Percentiles rank a stretch among this genome's conserved stretches.
Conservation (phyloP, 1,140 invertebrate species). For the Drosophila ohnishii region DNA sequence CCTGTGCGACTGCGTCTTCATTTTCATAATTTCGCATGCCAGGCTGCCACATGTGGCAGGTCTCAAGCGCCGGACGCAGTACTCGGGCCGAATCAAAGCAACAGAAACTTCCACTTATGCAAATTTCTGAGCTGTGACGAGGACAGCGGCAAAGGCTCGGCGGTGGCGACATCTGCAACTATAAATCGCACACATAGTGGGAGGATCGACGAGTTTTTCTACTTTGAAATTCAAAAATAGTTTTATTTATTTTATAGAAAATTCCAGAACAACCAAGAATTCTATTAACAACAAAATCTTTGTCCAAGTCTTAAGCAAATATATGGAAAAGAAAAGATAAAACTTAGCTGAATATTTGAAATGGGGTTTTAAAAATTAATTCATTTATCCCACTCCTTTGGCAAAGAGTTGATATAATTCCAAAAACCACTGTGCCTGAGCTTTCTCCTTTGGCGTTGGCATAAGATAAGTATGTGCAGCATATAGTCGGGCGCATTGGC, state of each 20-base stretch:
- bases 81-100: slow-evolving; percentile 44
- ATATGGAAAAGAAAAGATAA: background rate
- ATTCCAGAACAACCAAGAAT: background rate
- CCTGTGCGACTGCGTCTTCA: slow-evolving; percentile 50
- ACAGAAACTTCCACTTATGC: slow-evolving; percentile 57
- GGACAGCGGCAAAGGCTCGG: background rate
- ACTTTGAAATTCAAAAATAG: background rate
- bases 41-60: slow-evolving; percentile 55
- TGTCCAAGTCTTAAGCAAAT: background rate
- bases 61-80: slow-evolving; percentile 13
- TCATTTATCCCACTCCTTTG: background rate
- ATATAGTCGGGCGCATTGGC: slow-evolving; percentile 28
- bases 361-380: background rate
- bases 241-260: background rate
- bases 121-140: slow-evolving; percentile 45
- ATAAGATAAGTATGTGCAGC: slow-evolving; percentile 26
- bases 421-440: slow-evolving; percentile 5
- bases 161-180: slow-evolving; percentile 16
- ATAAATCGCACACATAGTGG: slow-evolving; percentile 30
- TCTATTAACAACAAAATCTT: background rate
- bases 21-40: slow-evolving; percentile 68
- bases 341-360: too few relatives aligned
- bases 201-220: background rate
- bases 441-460: slow-evolving; percentile 6
- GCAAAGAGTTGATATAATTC: background rate